phyloP scores from a whole-genome alignment of 2,113 vertebrate genomes.

The Trachemys scripta region DNA sequence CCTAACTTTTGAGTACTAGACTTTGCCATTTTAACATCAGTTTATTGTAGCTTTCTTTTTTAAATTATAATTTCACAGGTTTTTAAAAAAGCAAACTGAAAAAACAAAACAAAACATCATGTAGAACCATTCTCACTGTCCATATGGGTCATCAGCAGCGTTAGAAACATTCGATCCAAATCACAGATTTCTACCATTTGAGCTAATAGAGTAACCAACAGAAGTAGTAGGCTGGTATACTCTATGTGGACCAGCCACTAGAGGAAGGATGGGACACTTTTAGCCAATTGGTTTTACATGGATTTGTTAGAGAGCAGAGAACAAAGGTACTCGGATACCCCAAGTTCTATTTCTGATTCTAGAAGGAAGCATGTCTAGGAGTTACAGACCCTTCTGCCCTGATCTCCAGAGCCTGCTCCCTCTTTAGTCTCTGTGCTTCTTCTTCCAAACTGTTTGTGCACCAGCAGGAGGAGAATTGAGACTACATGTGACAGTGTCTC shows the following conservation, averaged over 20 bases:
- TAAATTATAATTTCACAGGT: neutral
- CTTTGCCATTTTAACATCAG: neutral
- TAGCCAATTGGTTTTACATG: too few relatives aligned
- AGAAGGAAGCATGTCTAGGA: too few relatives aligned
- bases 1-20: neutral
- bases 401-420: too few relatives aligned
- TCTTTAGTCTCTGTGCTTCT: too few relatives aligned
- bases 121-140: neutral
- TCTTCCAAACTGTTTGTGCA: too few relatives aligned
- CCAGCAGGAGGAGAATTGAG: too few relatives aligned
- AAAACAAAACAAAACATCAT: neutral
- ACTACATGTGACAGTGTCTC: too few relatives aligned
- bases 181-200: fast-evolving
- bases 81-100: neutral
- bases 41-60: neutral
- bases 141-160: neutral
- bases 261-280: too few relatives aligned
- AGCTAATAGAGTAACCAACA: neutral
- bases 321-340: too few relatives aligned
- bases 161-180: neutral
- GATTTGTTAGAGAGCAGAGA: too few relatives aligned
- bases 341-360: too few relatives aligned
- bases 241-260: neutral
- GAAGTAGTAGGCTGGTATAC: neutral
- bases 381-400: too few relatives aligned